A percentile compares a stretch with the other conserved stretches of the same genome.
Evolutionary conservation across 2,888 invertebrate genomes (phyloP).

Genomic region (Macrophya annulata): DNA sequence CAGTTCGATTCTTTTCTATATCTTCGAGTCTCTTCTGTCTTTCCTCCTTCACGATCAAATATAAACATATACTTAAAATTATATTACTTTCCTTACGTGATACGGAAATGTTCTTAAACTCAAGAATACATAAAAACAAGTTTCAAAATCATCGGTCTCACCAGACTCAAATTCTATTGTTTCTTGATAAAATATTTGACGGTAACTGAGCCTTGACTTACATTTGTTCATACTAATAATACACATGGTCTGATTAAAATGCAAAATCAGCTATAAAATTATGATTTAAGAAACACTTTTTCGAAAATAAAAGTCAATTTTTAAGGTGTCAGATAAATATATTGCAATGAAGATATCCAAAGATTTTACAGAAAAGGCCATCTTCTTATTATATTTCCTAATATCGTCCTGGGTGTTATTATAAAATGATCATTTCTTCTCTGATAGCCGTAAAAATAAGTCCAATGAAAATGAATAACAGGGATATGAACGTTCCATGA

Average conservation of each 20-base stretch:
- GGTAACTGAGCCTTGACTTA: not conserved
- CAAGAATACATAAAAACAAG: not conserved
- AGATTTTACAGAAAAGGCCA: not conserved
- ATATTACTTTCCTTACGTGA: not conserved
- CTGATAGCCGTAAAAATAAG: slow-evolving; percentile 68
- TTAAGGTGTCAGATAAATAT: not conserved
- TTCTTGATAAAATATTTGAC: not conserved
- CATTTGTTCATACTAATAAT: not conserved
- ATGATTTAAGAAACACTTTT: slow-evolving; percentile 1
- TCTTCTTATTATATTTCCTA: slow-evolving; percentile 5
- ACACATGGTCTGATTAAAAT: not conserved
- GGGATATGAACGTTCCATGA: slow-evolving; percentile 73
- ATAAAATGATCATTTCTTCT: slow-evolving; percentile 64
- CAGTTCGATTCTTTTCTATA: slow-evolving; percentile 85
- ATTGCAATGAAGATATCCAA: not conserved
- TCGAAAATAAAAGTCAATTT: not conserved
- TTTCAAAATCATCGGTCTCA: not conserved
- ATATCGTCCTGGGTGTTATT: not conserved
- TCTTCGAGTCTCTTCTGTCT: slow-evolving; percentile 88
- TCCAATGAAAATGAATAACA: slow-evolving; percentile 73
- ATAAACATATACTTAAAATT: slow-evolving; percentile 31
- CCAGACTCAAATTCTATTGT: not conserved
- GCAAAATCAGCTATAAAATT: not conserved
- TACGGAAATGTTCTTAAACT: not conserved
- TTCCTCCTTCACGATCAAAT: slow-evolving; percentile 83